These are phyloP conservation scores for Hestina assimilis DNA, from an alignment of 1,140 invertebrate species.

Conservation along the genomic window DNA sequence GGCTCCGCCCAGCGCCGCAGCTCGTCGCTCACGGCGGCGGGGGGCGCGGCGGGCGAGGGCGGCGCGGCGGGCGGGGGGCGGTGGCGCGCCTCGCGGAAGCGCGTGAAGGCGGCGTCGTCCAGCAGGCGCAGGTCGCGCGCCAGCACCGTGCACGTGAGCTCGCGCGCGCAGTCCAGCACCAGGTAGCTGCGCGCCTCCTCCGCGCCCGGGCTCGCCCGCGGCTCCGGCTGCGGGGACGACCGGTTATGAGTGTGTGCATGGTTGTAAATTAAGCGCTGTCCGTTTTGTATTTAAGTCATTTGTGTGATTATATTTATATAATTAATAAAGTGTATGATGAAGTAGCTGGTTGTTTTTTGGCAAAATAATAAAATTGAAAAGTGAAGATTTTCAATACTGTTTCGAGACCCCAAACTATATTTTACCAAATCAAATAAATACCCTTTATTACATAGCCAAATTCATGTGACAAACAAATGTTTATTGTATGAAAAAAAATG, in stretches of 20 bases:
- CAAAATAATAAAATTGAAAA: too few relatives aligned
- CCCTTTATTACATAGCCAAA: too few relatives aligned
- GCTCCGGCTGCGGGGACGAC: slow-evolving; percentile 11
- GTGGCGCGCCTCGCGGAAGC: slow-evolving; percentile 44
- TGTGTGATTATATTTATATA: too few relatives aligned
- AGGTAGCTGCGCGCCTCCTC: slow-evolving; percentile 42
- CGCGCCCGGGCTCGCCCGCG: slow-evolving; percentile 15
- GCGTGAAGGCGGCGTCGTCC: slow-evolving; percentile 41
- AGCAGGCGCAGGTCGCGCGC: slow-evolving; percentile 43
- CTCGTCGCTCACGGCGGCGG: slow-evolving; percentile 16
- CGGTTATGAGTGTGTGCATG: slow-evolving; percentile 68
- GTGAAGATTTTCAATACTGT: too few relatives aligned
- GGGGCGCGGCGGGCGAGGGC: slow-evolving; percentile 16
- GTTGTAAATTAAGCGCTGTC: too few relatives aligned
- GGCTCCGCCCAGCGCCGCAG: too few relatives aligned
- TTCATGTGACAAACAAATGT: too few relatives aligned
- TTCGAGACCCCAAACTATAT: too few relatives aligned
- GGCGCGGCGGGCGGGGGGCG: slow-evolving; percentile 22
- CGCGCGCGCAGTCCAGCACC: slow-evolving; percentile 48
- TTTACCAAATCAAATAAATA: too few relatives aligned
- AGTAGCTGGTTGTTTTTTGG: too few relatives aligned
- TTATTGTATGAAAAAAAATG: neutral
- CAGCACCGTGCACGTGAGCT: slow-evolving; percentile 63
- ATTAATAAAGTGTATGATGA: too few relatives aligned
- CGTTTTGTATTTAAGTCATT: too few relatives aligned